These are phyloP conservation scores for Timema cristinae DNA, from an alignment of 2,888 invertebrate genomes.

Conservation along the genomic window DNA sequence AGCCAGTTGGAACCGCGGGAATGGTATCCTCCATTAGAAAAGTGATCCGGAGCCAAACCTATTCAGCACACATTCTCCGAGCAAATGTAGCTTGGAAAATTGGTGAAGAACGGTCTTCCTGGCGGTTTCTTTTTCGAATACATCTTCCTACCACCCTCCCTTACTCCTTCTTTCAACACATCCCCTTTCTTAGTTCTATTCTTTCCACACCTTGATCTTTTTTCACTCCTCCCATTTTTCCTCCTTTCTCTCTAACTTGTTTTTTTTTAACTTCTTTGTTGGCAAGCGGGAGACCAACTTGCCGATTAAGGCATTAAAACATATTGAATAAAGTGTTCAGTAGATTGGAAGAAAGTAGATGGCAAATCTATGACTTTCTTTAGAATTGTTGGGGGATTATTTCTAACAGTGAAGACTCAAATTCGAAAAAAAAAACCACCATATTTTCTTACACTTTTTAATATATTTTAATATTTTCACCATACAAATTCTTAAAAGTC, in stretches of 20 bases:
- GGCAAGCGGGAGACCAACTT: constrained; percentile 13
- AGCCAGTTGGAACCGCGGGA: constrained; percentile 25
- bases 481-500: no score
- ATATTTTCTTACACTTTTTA: no score
- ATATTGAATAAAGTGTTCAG: constrained; percentile 24
- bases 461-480: no score
- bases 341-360: constrained; percentile 22
- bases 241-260: background rate
- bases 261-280: background rate
- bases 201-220: constrained; percentile 13
- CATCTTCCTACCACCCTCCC: constrained; percentile 12
- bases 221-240: constrained; percentile 11
- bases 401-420: no score
- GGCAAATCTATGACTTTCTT: constrained; percentile 14
- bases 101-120: constrained; percentile 47
- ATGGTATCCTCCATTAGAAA: constrained; percentile 20
- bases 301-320: constrained; percentile 25
- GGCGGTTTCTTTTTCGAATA: constrained; percentile 17
- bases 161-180: background rate
- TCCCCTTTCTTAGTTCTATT: constrained; percentile 13
- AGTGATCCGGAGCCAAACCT: constrained; percentile 25
- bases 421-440: no score
- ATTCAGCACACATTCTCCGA: constrained; percentile 38
- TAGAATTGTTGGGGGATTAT: background rate
- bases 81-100: constrained; percentile 50